Conservation (phyloP, 30 jellyfish, hydroid and myxozoan species). For the Catostylus mosaicus region DNA sequence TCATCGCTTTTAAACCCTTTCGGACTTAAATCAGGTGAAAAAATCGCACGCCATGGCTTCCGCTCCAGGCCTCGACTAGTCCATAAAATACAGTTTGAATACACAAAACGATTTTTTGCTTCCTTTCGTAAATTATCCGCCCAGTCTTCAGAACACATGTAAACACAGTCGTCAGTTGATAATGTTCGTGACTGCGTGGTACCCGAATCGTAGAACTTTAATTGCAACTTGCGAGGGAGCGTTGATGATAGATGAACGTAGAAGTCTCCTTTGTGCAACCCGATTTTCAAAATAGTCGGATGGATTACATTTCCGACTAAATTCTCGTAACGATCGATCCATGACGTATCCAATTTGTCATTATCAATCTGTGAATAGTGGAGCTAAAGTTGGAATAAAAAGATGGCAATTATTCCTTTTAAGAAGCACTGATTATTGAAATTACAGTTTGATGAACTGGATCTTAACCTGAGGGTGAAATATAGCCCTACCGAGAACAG, state of each 20-base stretch:
- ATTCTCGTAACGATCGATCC: slow-evolving; percentile 77
- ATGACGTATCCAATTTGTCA: slow-evolving; percentile 53
- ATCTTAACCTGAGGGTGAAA: no score
- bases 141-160: slow-evolving; percentile 94
- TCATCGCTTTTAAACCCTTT: slow-evolving; percentile 8
- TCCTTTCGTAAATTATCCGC: slow-evolving; percentile 75
- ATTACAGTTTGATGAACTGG: no score
- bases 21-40: neutral
- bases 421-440: no score
- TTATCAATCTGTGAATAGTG: slow-evolving; percentile 56
- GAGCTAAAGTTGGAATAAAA: no score
- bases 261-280: slow-evolving; percentile 91
- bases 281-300: slow-evolving; percentile 55
- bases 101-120: slow-evolving; percentile 71
- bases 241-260: slow-evolving; percentile 72
- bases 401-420: no score
- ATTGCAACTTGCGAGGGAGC: slow-evolving; percentile 76
- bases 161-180: slow-evolving; percentile 72
- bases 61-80: slow-evolving; percentile 64
- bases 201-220: slow-evolving; percentile 77
- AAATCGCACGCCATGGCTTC: slow-evolving; percentile 70
- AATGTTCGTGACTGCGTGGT: slow-evolving; percentile 54
- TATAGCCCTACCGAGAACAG: no score
- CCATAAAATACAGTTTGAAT: slow-evolving; percentile 77
- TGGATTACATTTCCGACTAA: slow-evolving; percentile 80